phyloP scores from a whole-genome alignment of 2,113 vertebrate genomes.

The Orycteropus afer region DNA sequence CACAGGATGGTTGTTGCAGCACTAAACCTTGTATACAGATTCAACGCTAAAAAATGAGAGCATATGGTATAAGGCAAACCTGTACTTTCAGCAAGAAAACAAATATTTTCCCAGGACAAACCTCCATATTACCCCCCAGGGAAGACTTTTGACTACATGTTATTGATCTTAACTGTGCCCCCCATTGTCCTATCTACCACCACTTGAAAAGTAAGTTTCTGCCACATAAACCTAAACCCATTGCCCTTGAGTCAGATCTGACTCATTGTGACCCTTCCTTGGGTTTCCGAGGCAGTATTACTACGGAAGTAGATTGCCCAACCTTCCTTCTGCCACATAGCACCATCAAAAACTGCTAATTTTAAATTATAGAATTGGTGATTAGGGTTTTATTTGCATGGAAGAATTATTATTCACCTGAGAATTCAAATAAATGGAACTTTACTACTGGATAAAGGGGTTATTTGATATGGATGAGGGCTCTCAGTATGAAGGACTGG shows the following conservation, averaged over 20 bases:
- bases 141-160: neutral
- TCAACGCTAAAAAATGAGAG: neutral
- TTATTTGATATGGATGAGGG: neutral
- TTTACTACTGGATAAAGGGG: neutral
- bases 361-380: conserved; percentile 25
- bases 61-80: neutral
- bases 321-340: neutral
- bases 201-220: neutral
- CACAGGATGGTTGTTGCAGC: neutral
- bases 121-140: neutral
- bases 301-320: no score
- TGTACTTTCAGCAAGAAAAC: neutral
- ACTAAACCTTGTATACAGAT: neutral
- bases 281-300: no score
- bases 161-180: neutral
- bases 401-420: neutral
- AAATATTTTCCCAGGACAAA: neutral
- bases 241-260: no score
- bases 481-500: neutral
- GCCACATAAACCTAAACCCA: no score
- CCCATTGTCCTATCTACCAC: no score
- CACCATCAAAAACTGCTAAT: neutral
- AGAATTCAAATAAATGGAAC: neutral
- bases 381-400: conserved; percentile 27
- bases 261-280: no score